Base-by-base conservation (phyloP, 2,797 vertebrate genomes). In the Schizothorax lantsangensis region DNA sequence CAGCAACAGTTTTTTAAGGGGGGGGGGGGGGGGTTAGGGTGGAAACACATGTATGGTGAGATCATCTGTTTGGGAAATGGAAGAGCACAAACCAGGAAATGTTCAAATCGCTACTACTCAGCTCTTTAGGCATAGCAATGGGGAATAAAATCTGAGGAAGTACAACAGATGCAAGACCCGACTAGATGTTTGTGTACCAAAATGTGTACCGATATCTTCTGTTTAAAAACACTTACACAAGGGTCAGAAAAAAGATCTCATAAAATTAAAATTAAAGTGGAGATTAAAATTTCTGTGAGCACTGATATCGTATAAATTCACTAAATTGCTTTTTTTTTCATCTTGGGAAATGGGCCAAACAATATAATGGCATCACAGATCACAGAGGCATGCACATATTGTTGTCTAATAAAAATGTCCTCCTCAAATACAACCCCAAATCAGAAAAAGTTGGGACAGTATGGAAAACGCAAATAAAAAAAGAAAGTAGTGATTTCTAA, bases 51-150 rank as follows among this genome's bases (percentile, higher is more conserved):
- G 6, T 36, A 7, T 21, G 7, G 72, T 69, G 45, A 79, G 23
- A 79, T 79, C 78, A 66, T 82, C 47, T 52, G 17, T 83, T 72
- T 72, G 23, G 52, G 26, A 73, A 74, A n/a, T 54, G 9, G 49
- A 54, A 23, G 49, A 38, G 21, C 19, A 26, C 36, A 83, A 26
- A 54, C 12, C 47, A 43, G 21, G 21, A 77, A 26, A 68, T 78
- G 43, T 77, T 77, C 4, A 49, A n/a, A 75, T 23, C n/a, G 21
- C 26, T 47, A 47, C 26, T n/a, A 47, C 71, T 64, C 52, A 43
- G 30, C 40, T 84, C 12, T 75, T 49, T 74, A 1, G 62, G 54
- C 26, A 49, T n/a, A 38, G 43, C 26, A 64, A 84, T 0, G n/a
- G 30, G n/a, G 77, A 12, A 77, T 36, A 30, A n/a, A 36, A 23